phyloP scores from a whole-genome alignment of 1,140 invertebrate species.

The Acromyrmex charruanus region DNA sequence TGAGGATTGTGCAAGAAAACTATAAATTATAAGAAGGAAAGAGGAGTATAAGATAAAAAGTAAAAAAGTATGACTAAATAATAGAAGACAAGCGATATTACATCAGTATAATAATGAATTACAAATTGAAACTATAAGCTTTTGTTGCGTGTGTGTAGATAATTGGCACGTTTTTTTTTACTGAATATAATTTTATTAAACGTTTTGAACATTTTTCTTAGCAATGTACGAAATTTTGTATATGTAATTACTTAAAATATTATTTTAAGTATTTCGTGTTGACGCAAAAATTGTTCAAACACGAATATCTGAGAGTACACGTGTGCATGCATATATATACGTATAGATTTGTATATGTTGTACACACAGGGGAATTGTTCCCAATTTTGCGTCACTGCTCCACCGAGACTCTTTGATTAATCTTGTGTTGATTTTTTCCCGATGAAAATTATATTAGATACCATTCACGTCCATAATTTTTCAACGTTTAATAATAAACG shows the following conservation, averaged over 20 bases:
- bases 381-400: neutral
- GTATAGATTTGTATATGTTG: slow-evolving; percentile 61
- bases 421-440: neutral
- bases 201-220: slow-evolving; percentile 81
- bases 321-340: slow-evolving; percentile 64
- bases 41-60: neutral
- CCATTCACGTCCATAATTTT: slow-evolving; percentile 26
- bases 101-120: neutral
- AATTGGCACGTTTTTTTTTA: slow-evolving; percentile 65
- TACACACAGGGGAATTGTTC: slow-evolving; percentile 40
- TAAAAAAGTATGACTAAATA: slow-evolving; percentile 6
- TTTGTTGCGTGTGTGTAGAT: slow-evolving; percentile 21
- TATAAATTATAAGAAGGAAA: slow-evolving; percentile 1
- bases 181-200: slow-evolving; percentile 84
- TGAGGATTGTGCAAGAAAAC: slow-evolving; percentile 31
- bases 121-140: slow-evolving; percentile 6
- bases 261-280: slow-evolving; percentile 79
- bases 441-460: neutral
- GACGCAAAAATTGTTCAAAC: slow-evolving; percentile 72
- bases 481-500: slow-evolving; percentile 31
- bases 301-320: slow-evolving; percentile 67
- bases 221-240: slow-evolving; percentile 81
- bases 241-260: slow-evolving; percentile 79
- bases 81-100: slow-evolving; percentile 6
- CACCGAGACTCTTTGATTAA: slow-evolving; percentile 25